Evolutionary conservation across 2,797 vertebrate genomes (phyloP).

Genomic region (Takifugu ocellatus): DNA sequence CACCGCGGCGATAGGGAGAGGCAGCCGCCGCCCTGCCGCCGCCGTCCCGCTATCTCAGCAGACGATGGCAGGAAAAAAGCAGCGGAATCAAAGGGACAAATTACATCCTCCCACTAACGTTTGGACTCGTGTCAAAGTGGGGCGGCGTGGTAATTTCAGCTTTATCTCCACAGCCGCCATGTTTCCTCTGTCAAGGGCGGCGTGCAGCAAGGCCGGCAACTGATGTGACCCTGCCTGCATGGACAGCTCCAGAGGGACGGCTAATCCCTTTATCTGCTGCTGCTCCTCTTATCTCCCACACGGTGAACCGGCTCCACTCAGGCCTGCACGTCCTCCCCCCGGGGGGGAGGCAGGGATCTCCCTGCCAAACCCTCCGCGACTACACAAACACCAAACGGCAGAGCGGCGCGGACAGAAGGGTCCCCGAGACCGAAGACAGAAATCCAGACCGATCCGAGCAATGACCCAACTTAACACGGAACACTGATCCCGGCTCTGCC

Average conservation of each 20-base stretch:
- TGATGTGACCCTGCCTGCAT: constrained; percentile 53
- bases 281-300: constrained; percentile 61
- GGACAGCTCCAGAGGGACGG: constrained; percentile 52
- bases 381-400: constrained; percentile 28
- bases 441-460: constrained; percentile 45
- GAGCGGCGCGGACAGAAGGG: background rate
- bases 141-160: constrained; percentile 54
- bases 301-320: constrained; percentile 51
- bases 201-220: constrained; percentile 33
- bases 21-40: constrained; percentile 39
- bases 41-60: constrained; percentile 43
- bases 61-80: background rate
- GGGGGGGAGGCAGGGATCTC: constrained; percentile 52
- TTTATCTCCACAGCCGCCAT: constrained; percentile 52
- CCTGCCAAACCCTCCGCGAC: constrained; percentile 40
- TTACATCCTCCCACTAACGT: constrained; percentile 40
- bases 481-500: constrained; percentile 60
- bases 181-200: constrained; percentile 53
- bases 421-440: constrained; percentile 13
- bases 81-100: constrained; percentile 51
- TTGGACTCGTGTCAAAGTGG: constrained; percentile 53
- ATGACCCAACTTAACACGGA: constrained; percentile 60
- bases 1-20: constrained; percentile 48
- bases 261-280: constrained; percentile 70
- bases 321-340: constrained; percentile 34